These are phyloP conservation scores for Catostomus latipinnis DNA, from an alignment of 2,797 vertebrate genomes.

Conservation along the genomic window DNA sequence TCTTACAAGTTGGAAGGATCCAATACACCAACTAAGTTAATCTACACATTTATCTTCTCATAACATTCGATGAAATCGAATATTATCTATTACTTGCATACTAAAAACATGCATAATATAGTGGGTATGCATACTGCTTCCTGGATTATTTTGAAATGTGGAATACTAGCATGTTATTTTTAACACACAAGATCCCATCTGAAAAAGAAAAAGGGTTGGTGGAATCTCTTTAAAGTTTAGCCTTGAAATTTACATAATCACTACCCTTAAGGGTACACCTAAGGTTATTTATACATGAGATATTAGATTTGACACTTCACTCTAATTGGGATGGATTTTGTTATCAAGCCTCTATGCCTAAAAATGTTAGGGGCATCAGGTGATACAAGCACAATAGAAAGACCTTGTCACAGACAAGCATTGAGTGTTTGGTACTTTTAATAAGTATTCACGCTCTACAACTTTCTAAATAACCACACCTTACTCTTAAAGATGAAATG, in stretches of 20 bases:
- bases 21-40: no score
- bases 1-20: no score
- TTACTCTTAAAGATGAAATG: slow-evolving; percentile 28
- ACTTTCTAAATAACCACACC: slow-evolving; percentile 14
- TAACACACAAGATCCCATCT: background rate
- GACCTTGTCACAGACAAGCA: background rate
- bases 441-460: background rate
- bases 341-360: background rate
- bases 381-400: background rate
- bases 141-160: background rate
- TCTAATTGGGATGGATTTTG: background rate
- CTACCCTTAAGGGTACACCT: background rate
- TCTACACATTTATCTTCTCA: no score
- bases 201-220: background rate
- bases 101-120: no score
- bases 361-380: no score
- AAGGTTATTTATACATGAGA: no score
- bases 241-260: background rate
- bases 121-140: background rate
- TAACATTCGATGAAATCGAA: no score
- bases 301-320: background rate
- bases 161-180: background rate
- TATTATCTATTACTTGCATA: no score
- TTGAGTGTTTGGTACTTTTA: slow-evolving; percentile 3
- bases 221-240: background rate